phyloP scores from a whole-genome alignment of 2,113 vertebrate species.

The Myrmecophaga tridactyla region DNA sequence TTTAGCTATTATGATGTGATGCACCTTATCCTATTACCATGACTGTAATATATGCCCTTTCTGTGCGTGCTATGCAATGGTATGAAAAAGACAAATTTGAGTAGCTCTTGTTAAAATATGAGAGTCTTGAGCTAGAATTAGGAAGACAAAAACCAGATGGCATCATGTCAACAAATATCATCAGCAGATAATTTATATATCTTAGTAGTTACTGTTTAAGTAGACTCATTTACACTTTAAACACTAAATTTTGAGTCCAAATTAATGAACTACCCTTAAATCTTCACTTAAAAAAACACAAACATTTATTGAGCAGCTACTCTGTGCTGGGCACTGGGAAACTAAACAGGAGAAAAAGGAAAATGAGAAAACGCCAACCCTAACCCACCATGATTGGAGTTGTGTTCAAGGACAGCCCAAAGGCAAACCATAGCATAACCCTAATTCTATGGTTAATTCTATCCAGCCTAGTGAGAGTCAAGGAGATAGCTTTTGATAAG shows the following conservation, averaged over 20 bases:
- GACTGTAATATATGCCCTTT: slow-evolving; percentile 75
- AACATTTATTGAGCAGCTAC: background rate
- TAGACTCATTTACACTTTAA: background rate
- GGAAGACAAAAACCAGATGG: slow-evolving; percentile 41
- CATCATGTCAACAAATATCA: slow-evolving; percentile 6
- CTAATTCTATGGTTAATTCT: too few species aligned
- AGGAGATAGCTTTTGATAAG: background rate
- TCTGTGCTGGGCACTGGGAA: background rate
- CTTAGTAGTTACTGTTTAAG: slow-evolving; percentile 1
- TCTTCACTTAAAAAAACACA: background rate
- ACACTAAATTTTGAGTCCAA: background rate
- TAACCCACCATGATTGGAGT: background rate
- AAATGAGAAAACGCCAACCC: background rate
- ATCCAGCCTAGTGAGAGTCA: background rate
- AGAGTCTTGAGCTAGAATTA: slow-evolving; percentile 15
- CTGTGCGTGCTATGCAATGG: slow-evolving; percentile 59
- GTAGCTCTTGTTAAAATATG: slow-evolving; percentile 71
- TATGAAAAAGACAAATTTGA: slow-evolving; percentile 68
- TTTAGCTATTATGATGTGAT: background rate
- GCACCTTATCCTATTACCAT: background rate
- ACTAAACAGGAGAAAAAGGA: background rate
- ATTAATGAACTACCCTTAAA: background rate
- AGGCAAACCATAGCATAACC: too few species aligned
- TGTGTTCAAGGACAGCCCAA: background rate
- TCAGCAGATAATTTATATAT: background rate